Conservation (phyloP, 2,113 vertebrate genomes). For the Periophthalmus modestus region DNA sequence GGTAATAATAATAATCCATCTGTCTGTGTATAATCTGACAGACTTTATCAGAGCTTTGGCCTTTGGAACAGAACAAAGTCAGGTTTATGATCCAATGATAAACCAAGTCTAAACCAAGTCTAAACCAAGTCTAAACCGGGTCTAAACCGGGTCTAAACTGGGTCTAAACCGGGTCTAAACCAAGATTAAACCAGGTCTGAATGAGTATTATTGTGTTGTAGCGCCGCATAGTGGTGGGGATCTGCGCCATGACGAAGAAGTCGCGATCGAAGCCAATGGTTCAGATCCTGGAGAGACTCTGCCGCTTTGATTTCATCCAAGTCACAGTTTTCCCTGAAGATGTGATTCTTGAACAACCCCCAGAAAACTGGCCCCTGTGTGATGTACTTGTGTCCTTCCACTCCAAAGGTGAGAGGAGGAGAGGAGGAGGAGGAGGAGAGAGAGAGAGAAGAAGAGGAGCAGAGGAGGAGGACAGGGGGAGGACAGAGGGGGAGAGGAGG, state of each 20-base stretch:
- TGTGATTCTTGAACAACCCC: constrained; percentile 91
- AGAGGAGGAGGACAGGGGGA: too few species aligned
- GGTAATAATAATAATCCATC: too few species aligned
- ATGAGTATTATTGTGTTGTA: constrained; percentile 38
- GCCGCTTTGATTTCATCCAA: constrained; percentile 93
- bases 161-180: background rate
- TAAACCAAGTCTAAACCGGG: background rate
- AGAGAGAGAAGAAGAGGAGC: too few species aligned
- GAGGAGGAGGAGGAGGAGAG: too few species aligned
- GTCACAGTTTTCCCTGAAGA: constrained; percentile 96
- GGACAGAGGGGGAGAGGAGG: too few species aligned
- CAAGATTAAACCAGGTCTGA: background rate
- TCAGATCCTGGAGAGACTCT: constrained; percentile 85
- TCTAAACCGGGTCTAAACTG: background rate
- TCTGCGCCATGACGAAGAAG: constrained; percentile 98
- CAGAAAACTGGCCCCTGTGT: constrained; percentile 94
- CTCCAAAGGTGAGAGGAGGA: constrained; percentile 87
- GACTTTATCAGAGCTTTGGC: background rate
- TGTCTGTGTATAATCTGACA: too few species aligned
- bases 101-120: background rate
- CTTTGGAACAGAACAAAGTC: background rate
- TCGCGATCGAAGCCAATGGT: constrained; percentile 93
- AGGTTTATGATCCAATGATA: background rate
- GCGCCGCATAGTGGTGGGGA: constrained; percentile 95
- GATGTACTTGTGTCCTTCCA: constrained; percentile 98